Conservation (phyloP, 1,140 invertebrate species). For the Nasonia longicornis region DNA sequence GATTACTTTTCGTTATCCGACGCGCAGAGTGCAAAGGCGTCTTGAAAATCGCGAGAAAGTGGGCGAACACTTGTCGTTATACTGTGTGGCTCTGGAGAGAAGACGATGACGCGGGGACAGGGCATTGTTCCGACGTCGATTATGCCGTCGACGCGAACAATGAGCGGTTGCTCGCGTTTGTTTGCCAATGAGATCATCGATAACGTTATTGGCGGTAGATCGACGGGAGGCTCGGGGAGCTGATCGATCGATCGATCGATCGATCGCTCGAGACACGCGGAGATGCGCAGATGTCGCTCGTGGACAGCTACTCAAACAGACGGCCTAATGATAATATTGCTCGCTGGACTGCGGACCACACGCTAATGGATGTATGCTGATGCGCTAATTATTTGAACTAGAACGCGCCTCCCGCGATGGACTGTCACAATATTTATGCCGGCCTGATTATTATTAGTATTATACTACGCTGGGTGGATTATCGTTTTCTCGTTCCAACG, state of each 20-base stretch:
- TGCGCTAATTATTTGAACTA: neutral
- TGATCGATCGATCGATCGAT: neutral
- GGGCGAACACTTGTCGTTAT: slow-evolving; percentile 14
- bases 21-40: too few species aligned
- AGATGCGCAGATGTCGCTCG: neutral
- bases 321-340: slow-evolving; percentile 4
- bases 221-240: neutral
- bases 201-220: slow-evolving; percentile 12
- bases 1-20: neutral
- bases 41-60: slow-evolving; percentile 19
- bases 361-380: neutral
- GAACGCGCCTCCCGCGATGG: neutral
- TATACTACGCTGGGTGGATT: neutral
- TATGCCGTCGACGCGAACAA: slow-evolving; percentile 30
- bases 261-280: neutral
- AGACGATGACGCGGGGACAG: slow-evolving; percentile 30
- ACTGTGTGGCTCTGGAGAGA: too few species aligned
- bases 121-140: slow-evolving; percentile 35
- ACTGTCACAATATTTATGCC: neutral
- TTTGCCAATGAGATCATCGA: slow-evolving; percentile 9
- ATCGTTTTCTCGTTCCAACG: neutral
- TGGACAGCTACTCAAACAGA: neutral
- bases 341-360: neutral
- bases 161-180: slow-evolving; percentile 22
- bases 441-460: neutral